Percentiles rank a stretch among this genome's conserved stretches.
These are phyloP conservation scores for Calosoma granatense DNA, from an alignment of 1,140 invertebrate species.

Conservation along the genomic window DNA sequence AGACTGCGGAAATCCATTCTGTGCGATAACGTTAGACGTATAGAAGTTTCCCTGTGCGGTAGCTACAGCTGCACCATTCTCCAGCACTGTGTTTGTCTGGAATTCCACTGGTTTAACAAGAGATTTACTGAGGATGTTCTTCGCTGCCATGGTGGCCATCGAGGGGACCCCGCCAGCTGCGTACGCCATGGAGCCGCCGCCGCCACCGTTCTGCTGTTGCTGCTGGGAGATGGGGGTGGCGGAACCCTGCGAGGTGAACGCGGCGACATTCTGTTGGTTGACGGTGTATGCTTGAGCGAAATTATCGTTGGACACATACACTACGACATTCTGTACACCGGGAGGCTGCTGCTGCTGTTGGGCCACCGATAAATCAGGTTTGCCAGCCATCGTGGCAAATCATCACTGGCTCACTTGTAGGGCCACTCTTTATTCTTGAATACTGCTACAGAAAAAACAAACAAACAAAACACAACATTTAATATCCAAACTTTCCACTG, in stretches of 20 bases:
- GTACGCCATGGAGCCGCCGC: not conserved
- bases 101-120: slow-evolving; percentile 19
- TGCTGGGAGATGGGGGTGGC: not conserved
- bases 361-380: slow-evolving; percentile 35
- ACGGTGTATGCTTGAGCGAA: slow-evolving; percentile 34
- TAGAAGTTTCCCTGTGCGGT: slow-evolving; percentile 14
- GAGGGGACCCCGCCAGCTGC: slow-evolving; percentile 14
- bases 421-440: slow-evolving; percentile 29
- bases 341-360: slow-evolving; percentile 15
- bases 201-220: not conserved
- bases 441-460: slow-evolving; percentile 23
- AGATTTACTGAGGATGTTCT: slow-evolving; percentile 22
- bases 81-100: slow-evolving; percentile 17
- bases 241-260: not conserved
- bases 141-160: slow-evolving; percentile 25
- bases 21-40: slow-evolving; percentile 25
- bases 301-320: slow-evolving; percentile 38
- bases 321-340: slow-evolving; percentile 38
- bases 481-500: too few relatives aligned
- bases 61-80: slow-evolving; percentile 13
- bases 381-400: slow-evolving; percentile 35
- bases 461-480: too few relatives aligned
- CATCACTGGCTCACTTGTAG: slow-evolving; percentile 32
- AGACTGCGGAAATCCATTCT: slow-evolving; percentile 25
- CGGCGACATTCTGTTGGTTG: slow-evolving; percentile 25